Evolutionary conservation across 2,888 invertebrate species (phyloP).

Genomic region (Ennomos fuscantarius): DNA sequence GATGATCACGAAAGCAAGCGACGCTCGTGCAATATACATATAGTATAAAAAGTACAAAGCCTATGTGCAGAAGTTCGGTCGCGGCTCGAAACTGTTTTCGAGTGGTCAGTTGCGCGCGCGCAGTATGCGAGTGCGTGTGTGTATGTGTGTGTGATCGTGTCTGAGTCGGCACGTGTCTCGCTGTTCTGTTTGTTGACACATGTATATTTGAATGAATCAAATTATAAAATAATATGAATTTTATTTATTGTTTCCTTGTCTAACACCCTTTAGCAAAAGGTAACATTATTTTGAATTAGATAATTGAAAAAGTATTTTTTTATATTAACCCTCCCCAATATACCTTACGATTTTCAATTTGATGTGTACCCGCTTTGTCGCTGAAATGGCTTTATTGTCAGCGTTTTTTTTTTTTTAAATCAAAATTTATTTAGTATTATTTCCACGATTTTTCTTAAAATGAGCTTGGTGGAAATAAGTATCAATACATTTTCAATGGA

Average conservation of each 20-base stretch:
- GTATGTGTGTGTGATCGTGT: constrained; percentile 48
- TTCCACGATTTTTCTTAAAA: too few species aligned
- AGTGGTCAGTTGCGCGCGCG: constrained; percentile 50
- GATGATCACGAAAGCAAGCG: constrained; percentile 44
- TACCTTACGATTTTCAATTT: too few species aligned
- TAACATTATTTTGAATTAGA: too few species aligned
- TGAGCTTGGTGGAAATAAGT: too few species aligned
- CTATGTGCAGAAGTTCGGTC: constrained; percentile 81
- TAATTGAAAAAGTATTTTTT: too few species aligned
- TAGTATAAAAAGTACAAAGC: constrained; percentile 73
- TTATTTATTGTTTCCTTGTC: constrained; percentile 60
- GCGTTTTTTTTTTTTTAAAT: too few species aligned
- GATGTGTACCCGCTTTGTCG: too few species aligned
- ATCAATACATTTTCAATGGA: too few species aligned
- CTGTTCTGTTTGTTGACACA: constrained; percentile 84
- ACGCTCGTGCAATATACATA: constrained; percentile 41
- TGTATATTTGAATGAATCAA: constrained; percentile 85
- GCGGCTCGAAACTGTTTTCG: constrained; percentile 64
- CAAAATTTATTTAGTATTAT: too few species aligned
- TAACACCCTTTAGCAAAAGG: not conserved
- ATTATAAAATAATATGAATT: constrained; percentile 85
- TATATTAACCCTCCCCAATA: not conserved
- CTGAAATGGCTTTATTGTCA: too few species aligned
- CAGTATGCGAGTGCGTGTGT: constrained; percentile 20
- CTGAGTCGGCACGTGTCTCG: constrained; percentile 72